Conservation (phyloP, 1,140 invertebrate genomes). For the Drosophila orena region DNA sequence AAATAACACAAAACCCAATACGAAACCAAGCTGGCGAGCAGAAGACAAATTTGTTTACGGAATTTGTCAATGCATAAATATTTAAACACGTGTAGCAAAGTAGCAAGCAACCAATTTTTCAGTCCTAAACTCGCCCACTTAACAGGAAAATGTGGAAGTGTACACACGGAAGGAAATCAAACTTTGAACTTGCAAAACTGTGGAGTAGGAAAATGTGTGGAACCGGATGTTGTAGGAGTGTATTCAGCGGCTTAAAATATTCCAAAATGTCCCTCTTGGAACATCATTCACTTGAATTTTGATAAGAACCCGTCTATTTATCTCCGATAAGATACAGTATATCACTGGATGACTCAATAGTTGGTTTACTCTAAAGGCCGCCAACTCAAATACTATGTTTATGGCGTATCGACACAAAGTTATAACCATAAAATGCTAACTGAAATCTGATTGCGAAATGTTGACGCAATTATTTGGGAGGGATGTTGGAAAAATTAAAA, state of each 20-base stretch:
- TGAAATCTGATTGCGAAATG: conserved; percentile 45
- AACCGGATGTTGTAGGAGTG: conserved; percentile 43
- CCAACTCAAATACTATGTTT: conserved; percentile 32
- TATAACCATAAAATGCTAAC: conserved; percentile 38
- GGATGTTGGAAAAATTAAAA: background rate
- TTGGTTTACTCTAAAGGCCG: conserved; percentile 11
- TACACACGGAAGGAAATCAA: conserved; percentile 48
- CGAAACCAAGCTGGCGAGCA: conserved; percentile 33
- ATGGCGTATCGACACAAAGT: conserved; percentile 46
- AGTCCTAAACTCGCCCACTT: conserved; percentile 22
- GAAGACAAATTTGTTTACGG: conserved; percentile 55
- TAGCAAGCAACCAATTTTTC: conserved; percentile 45
- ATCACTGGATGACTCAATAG: conserved; percentile 40
- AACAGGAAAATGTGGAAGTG: conserved; percentile 51
- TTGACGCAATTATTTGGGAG: conserved; percentile 35
- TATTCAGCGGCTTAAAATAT: conserved; percentile 23
- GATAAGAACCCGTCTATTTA: conserved; percentile 20
- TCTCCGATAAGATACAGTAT: conserved; percentile 39
- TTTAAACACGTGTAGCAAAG: conserved; percentile 58
- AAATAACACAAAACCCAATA: conserved; percentile 32
- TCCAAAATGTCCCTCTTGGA: conserved; percentile 6
- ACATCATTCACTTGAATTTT: conserved; percentile 18
- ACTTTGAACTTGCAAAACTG: conserved; percentile 54
- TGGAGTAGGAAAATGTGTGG: background rate
- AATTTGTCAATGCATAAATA: conserved; percentile 63